Evolutionary conservation across 1,140 invertebrate genomes (phyloP).

Genomic region (Armadillidium nasatum): DNA sequence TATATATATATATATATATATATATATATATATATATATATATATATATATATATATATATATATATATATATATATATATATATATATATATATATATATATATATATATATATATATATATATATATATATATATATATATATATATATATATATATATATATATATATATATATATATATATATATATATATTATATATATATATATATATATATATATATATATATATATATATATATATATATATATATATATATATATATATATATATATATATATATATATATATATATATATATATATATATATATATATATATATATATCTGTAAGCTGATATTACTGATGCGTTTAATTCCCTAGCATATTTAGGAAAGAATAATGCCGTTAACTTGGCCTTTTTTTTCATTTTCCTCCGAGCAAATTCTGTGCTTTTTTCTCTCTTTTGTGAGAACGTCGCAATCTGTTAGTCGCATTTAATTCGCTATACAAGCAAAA

Average conservation of each 20-base stretch:
- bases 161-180: slow-evolving; percentile 20
- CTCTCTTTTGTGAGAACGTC: too few species aligned
- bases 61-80: slow-evolving; percentile 21
- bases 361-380: too few species aligned
- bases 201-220: not conserved
- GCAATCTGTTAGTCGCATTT: too few species aligned
- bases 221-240: slow-evolving; percentile 17
- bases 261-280: too few species aligned
- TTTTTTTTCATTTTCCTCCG: too few species aligned
- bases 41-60: slow-evolving; percentile 17
- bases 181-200: slow-evolving; percentile 11
- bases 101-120: not conserved
- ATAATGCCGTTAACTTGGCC: too few species aligned
- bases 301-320: too few species aligned
- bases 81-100: slow-evolving; percentile 14
- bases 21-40: slow-evolving; percentile 16
- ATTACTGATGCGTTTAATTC: too few species aligned
- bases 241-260: slow-evolving; percentile 3
- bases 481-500: too few species aligned
- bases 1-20: slow-evolving; percentile 11
- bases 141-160: slow-evolving; percentile 21
- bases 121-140: slow-evolving; percentile 6
- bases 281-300: too few species aligned
- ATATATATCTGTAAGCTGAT: too few species aligned
- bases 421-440: too few species aligned